phyloP scores from a whole-genome alignment of 2,888 invertebrate genomes.

The Arctia plantaginis region DNA sequence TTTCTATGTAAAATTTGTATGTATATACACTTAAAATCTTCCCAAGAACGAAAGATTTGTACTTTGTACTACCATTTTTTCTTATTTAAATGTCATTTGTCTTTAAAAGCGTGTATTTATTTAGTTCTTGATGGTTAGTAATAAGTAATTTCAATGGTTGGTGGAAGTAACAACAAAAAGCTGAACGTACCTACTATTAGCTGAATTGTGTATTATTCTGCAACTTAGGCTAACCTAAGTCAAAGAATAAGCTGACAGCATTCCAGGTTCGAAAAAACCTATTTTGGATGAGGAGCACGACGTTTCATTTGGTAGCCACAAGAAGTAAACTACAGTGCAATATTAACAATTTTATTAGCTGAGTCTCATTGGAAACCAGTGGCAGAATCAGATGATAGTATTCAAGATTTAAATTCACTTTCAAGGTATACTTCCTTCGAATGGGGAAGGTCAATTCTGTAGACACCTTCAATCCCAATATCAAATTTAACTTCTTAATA shows the following conservation, averaged over 20 bases:
- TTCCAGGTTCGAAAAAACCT: not conserved
- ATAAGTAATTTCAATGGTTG: not conserved
- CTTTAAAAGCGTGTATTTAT: not conserved
- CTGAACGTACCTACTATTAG: not conserved
- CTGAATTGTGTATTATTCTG: not conserved
- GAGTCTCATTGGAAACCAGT: accelerated
- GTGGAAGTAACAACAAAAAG: not conserved
- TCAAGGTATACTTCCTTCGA: no score
- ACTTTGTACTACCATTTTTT: not conserved
- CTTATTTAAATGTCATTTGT: not conserved
- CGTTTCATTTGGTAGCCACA: no score
- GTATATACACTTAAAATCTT: not conserved
- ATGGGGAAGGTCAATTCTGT: not conserved
- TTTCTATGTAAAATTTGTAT: no score
- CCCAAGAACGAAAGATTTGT: not conserved
- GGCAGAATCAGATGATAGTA: not conserved
- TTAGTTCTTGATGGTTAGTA: not conserved
- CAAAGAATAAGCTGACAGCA: not conserved
- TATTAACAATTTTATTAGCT: not conserved
- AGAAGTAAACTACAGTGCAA: not conserved
- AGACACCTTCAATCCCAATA: no score
- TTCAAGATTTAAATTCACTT: not conserved
- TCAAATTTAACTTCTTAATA: not conserved
- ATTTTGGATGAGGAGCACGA: not conserved
- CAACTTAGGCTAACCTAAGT: not conserved